A percentile compares a stretch with the other conserved stretches of the same genome.
These are phyloP conservation scores for Macaria notata DNA, from an alignment of 2,888 invertebrate genomes.

Conservation along the genomic window DNA sequence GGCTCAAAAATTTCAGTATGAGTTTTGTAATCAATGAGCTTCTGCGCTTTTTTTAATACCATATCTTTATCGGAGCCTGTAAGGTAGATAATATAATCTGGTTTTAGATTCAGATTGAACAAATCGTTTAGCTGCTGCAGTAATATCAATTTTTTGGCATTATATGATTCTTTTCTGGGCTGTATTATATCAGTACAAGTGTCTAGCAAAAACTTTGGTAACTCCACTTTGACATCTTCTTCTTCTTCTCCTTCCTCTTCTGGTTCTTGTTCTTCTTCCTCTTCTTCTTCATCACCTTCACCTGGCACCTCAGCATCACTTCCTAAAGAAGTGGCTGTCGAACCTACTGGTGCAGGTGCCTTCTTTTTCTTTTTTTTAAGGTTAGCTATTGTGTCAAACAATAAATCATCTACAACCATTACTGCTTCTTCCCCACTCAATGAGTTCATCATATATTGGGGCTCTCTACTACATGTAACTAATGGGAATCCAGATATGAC, in stretches of 20 bases:
- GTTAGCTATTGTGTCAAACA: slow-evolving; percentile 54
- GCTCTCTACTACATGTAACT: slow-evolving; percentile 63
- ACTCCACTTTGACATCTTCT: slow-evolving; percentile 46
- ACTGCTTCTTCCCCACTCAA: slow-evolving; percentile 61
- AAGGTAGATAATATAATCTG: slow-evolving; percentile 81
- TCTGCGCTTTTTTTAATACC: slow-evolving; percentile 60
- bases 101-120: slow-evolving; percentile 57
- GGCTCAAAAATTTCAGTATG: slow-evolving; percentile 35
- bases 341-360: slow-evolving; percentile 8
- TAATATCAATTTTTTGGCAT: slow-evolving; percentile 50
- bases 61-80: slow-evolving; percentile 79
- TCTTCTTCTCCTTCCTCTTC: slow-evolving; percentile 46
- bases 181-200: slow-evolving; percentile 50
- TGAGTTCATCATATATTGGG: slow-evolving; percentile 42
- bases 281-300: slow-evolving; percentile 37
- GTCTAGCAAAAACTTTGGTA: slow-evolving; percentile 64
- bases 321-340: slow-evolving; percentile 41
- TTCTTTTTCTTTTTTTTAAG: slow-evolving; percentile 57
- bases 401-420: slow-evolving; percentile 43
- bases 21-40: slow-evolving; percentile 57
- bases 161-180: slow-evolving; percentile 41
- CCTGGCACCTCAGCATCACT: slow-evolving; percentile 36
- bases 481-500: slow-evolving; percentile 85
- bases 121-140: slow-evolving; percentile 58
- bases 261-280: slow-evolving; percentile 46